Percentiles rank a stretch among this genome's conserved stretches.
Evolutionary conservation across 2,113 vertebrate species (phyloP).

Genomic region (Oryctolagus cuniculus): mOryCun1.1 NC_091442.1:111712501-111713000

Average conservation of each 20-base stretch:
- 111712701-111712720: rapidly evolving
- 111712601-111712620: not conserved
- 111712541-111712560: not conserved
- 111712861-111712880: not conserved
- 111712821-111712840: not conserved
- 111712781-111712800: not conserved
- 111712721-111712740: not conserved
- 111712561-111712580: not conserved
- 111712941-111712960: conserved; percentile 54
- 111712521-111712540: not conserved
- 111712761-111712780: not conserved
- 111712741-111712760: conserved; percentile 40
- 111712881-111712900: not conserved
- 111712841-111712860: not conserved
- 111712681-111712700: not conserved
- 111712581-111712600: not conserved
- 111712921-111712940: conserved; percentile 65
- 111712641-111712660: not conserved
- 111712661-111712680: not conserved
- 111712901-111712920: conserved; percentile 61
- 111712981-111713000: conserved; percentile 55
- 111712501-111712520: not conserved
- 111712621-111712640: not conserved
- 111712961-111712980: conserved; percentile 52
- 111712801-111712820: not conserved